These are phyloP conservation scores for Macquaria ambigua DNA, from an alignment of 2,113 vertebrate genomes.

Conservation along the genomic window DNA sequence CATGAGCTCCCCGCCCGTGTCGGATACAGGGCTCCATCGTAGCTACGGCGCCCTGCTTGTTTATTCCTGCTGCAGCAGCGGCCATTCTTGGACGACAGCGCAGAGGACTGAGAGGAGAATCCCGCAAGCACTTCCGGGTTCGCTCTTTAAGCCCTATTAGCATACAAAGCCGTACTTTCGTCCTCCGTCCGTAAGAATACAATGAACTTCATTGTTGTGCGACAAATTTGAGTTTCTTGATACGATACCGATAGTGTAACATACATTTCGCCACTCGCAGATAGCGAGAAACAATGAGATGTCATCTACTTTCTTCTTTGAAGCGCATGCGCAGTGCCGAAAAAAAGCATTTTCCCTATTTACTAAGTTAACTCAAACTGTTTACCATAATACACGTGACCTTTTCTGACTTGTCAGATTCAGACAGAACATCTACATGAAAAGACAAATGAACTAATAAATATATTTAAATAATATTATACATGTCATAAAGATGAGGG, in stretches of 20 bases:
- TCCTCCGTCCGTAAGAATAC: rapidly evolving
- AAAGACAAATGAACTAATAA: not conserved
- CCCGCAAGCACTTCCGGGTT: constrained; percentile 63
- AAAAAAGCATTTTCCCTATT: too few species aligned
- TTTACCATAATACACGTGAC: too few species aligned
- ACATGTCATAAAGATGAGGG: not conserved
- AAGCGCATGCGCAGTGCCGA: constrained; percentile 1
- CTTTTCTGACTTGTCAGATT: too few species aligned
- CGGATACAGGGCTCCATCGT: constrained; percentile 85
- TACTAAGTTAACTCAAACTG: too few species aligned
- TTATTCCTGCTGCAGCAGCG: constrained; percentile 86
- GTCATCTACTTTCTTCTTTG: too few species aligned
- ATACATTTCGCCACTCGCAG: rapidly evolving
- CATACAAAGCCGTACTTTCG: rapidly evolving
- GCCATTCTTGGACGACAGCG: constrained; percentile 86
- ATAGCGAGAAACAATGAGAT: not conserved
- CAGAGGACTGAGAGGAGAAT: constrained; percentile 30
- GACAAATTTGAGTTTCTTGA: rapidly evolving
- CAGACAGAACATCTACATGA: not conserved
- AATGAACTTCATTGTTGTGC: rapidly evolving
- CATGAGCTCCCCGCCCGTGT: constrained; percentile 76
- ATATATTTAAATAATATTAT: not conserved
- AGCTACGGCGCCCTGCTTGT: constrained; percentile 84
- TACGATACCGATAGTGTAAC: rapidly evolving
- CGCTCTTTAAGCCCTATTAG: rapidly evolving